Conservation (phyloP, 2,888 invertebrate genomes). For the Helicoverpa assulta region DNA sequence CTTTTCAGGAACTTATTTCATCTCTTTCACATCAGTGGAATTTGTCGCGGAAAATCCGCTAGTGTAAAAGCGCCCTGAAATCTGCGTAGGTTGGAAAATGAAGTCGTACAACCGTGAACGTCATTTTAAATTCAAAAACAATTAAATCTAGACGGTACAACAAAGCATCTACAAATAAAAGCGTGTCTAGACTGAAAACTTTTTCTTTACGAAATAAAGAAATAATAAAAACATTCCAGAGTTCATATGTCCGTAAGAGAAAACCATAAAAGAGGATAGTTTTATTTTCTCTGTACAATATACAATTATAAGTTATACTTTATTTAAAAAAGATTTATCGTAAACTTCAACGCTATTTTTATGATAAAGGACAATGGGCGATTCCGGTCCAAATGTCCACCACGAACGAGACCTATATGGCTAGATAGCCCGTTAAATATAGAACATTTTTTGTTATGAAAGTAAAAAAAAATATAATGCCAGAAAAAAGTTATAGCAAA, state of each 20-base stretch:
- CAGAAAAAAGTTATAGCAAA: no score
- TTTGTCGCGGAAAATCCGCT: no score
- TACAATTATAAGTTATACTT: constrained; percentile 32
- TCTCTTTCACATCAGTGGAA: no score
- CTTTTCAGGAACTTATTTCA: no score
- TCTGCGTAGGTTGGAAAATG: no score
- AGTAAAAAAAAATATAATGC: no score
- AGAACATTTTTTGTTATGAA: no score
- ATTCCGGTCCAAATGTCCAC: no score
- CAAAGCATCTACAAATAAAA: constrained; percentile 28
- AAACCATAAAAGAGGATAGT: constrained; percentile 35
- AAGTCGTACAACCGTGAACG: neutral
- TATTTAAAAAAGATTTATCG: neutral
- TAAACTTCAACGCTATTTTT: neutral
- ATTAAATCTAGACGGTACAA: neutral
- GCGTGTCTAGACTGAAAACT: constrained; percentile 44
- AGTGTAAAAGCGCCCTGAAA: no score
- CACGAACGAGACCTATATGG: no score
- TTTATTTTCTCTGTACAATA: constrained; percentile 22
- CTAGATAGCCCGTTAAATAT: no score
- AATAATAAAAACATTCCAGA: constrained; percentile 25
- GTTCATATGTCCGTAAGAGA: constrained; percentile 35
- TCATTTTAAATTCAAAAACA: constrained; percentile 15
- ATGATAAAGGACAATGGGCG: no score
- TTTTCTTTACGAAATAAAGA: constrained; percentile 37